Base-by-base conservation (phyloP, 2,797 vertebrate species). In the Pelodytes ibericus region DNA sequence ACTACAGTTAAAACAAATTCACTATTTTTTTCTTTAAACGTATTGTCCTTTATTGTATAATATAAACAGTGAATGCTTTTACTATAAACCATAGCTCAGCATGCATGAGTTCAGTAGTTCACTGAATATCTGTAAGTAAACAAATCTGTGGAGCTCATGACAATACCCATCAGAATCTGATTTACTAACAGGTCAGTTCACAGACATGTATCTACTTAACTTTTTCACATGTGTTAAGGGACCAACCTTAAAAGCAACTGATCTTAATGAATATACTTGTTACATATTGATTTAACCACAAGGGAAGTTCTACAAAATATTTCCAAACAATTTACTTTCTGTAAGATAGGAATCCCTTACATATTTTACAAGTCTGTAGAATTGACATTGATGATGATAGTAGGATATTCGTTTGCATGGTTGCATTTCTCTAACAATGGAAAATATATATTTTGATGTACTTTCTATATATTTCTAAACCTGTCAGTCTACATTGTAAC, bases 251-350 rank as follows among this genome's bases (percentile, higher is more conserved):
- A 73, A 68, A 57, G 62, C 30, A 73, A 68, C 70, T 68, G 44
- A 62, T 68, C 30, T 68, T 3, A 62, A 53, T 22, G 44, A 53
- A 51, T 15, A 22, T 22, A n/a, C 58, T 70, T 49, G 26, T 49
- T 69, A 65, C 57, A 58, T 64, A 64, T 77, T 77, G 39, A 65
- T 33, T 65, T 72, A 53, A 72, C 31, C 22, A 39, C 72, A 36
- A 26, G 58, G 24, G 63, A 33, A 31, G 44, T 31, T 67, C 29
- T 59, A 60, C 47, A 60, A 67, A 67, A 78, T 72, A 49, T 72
- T 78, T 72, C 75, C 75, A 63, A 68, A 20, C 58, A 57, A 79
- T 69, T 74, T 79, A 79, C 60, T 63, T 74, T 44, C 27, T 36
- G n/a, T 62, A 33, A n/a, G 39, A 62, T 63, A 26, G 67, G 41